Percentiles rank a stretch among this genome's conserved stretches.
Conservation (phyloP, 2,888 invertebrate genomes). For the Labia minor region DNA sequence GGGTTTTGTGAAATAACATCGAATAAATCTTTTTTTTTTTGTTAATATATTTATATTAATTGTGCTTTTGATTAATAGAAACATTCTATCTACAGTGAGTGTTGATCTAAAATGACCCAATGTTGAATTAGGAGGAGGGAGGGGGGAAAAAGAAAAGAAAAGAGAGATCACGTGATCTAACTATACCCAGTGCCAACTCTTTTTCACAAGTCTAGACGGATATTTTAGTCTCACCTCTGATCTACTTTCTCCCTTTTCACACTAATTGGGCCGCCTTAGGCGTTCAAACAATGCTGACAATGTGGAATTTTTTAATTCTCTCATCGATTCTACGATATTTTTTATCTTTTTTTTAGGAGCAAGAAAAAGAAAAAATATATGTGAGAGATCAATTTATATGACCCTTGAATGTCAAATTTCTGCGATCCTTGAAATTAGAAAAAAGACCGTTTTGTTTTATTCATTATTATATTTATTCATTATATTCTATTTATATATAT, state of each 20-base stretch:
- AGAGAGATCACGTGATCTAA: background rate
- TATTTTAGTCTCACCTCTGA: background rate
- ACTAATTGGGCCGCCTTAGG: background rate
- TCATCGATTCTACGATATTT: background rate
- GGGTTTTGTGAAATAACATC: too few relatives aligned
- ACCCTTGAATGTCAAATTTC: conserved; percentile 1
- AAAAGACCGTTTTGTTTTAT: background rate
- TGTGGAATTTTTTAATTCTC: background rate
- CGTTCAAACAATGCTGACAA: conserved; percentile 13
- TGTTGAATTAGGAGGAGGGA: too few relatives aligned
- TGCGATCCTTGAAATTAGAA: background rate
- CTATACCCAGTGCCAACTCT: background rate
- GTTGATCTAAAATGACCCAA: too few relatives aligned
- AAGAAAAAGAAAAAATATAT: too few relatives aligned
- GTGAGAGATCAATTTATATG: background rate
- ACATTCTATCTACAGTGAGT: too few relatives aligned
- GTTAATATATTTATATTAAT: too few relatives aligned
- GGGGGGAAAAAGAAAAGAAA: too few relatives aligned
- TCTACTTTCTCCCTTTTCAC: background rate
- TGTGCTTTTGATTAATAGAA: too few relatives aligned
- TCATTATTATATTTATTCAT: background rate
- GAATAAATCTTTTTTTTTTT: too few relatives aligned
- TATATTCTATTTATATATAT: too few relatives aligned
- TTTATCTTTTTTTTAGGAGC: background rate
- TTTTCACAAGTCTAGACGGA: background rate